Conservation (phyloP, 2,113 vertebrate genomes). For the Heteronetta atricapilla region DNA sequence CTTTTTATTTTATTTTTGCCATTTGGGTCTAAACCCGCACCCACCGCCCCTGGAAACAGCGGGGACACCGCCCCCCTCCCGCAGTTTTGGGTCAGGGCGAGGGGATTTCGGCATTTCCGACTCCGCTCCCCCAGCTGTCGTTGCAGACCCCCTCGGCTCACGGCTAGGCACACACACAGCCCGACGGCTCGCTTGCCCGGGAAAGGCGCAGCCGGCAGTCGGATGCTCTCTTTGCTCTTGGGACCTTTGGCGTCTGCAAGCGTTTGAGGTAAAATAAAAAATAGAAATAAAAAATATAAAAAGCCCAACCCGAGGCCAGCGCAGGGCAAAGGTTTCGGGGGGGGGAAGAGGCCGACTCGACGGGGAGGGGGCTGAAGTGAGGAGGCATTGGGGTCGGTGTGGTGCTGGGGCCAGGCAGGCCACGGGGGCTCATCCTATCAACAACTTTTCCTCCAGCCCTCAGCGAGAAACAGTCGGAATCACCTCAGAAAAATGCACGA, state of each 20-base stretch:
- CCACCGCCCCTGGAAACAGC: fast-evolving
- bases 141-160: fast-evolving
- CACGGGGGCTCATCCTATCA: background rate
- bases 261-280: background rate
- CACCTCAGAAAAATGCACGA: background rate
- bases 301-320: background rate
- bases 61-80: fast-evolving
- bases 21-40: background rate
- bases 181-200: background rate
- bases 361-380: background rate
- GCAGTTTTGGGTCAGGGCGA: background rate
- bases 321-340: background rate
- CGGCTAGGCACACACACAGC: fast-evolving
- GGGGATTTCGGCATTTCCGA: background rate
- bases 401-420: background rate
- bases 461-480: background rate
- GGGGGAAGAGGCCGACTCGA: background rate
- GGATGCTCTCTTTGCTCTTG: background rate
- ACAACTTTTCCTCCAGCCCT: background rate
- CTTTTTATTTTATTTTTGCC: background rate
- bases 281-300: too few species aligned
- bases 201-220: background rate
- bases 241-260: background rate
- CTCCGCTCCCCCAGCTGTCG: fast-evolving
- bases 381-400: background rate